These are phyloP conservation scores for Allygus modestus DNA, from an alignment of 2,888 invertebrate species.

Conservation along the genomic window DNA sequence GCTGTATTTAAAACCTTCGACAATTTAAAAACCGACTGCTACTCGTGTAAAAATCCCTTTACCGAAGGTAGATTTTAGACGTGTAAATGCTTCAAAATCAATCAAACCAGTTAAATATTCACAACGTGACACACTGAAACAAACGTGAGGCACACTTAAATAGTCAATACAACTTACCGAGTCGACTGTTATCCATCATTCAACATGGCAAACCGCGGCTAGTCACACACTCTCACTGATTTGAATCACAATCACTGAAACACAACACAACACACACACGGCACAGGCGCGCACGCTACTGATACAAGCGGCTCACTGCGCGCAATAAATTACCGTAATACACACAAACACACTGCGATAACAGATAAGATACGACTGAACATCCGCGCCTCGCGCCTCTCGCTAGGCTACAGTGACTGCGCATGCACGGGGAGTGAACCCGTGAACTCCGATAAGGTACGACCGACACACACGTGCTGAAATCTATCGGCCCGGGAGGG, in stretches of 20 bases:
- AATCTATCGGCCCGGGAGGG: background rate
- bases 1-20: too few relatives aligned
- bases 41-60: too few relatives aligned
- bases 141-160: too few relatives aligned
- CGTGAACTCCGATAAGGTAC: background rate
- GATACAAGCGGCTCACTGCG: conserved; percentile 6
- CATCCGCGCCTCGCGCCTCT: background rate
- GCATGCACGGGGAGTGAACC: background rate
- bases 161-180: conserved; percentile 5
- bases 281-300: background rate
- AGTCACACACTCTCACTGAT: background rate
- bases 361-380: conserved; percentile 10
- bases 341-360: conserved; percentile 3
- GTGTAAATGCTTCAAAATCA: too few relatives aligned
- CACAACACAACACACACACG: background rate
- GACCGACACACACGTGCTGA: background rate
- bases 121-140: background rate
- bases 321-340: background rate
- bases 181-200: background rate
- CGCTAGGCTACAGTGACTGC: background rate
- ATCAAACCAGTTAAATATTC: too few relatives aligned
- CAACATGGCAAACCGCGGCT: background rate
- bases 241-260: background rate
- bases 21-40: too few relatives aligned
- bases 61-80: too few relatives aligned